phyloP scores from a whole-genome alignment of 2,888 invertebrate genomes.

The Ormyrus rosae region DNA sequence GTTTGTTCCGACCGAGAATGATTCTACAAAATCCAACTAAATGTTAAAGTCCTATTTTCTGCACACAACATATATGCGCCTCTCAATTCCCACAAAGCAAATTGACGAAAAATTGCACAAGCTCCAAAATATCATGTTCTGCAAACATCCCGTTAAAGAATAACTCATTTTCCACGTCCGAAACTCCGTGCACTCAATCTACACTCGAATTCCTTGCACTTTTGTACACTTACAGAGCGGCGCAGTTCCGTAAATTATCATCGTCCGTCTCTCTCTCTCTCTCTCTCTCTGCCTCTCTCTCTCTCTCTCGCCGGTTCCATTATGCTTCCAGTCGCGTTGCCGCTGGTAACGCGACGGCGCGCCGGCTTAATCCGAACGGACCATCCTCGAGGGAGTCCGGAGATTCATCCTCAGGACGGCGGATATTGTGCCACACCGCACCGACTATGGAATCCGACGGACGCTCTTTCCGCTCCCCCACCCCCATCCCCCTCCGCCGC shows the following conservation, averaged over 20 bases:
- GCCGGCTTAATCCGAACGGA: constrained; percentile 19
- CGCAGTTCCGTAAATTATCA: constrained; percentile 35
- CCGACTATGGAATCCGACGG: constrained; percentile 11
- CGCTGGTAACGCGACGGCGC: constrained; percentile 12
- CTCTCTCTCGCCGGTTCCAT: constrained; percentile 2
- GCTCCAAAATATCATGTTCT: no score
- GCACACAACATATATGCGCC: no score
- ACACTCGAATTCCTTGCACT: not conserved
- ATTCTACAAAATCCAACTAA: no score
- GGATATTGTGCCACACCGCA: constrained; percentile 24
- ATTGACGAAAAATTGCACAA: no score
- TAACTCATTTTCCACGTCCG: no score
- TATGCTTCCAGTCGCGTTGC: constrained; percentile 17
- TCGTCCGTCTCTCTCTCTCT: constrained; percentile 8
- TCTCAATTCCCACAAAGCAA: no score
- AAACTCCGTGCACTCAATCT: not conserved
- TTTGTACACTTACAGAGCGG: not conserved
- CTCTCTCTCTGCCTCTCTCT: not conserved
- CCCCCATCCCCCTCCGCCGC: not conserved
- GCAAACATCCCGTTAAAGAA: no score
- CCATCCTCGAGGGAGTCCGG: constrained; percentile 27
- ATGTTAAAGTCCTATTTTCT: no score
- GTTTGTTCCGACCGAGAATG: no score
- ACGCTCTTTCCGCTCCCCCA: not conserved
- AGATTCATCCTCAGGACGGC: constrained; percentile 28